Percentiles rank a stretch among this genome's conserved stretches.
Evolutionary conservation across 2,113 vertebrate species (phyloP).

Genomic region (Tor tambroides): DNA sequence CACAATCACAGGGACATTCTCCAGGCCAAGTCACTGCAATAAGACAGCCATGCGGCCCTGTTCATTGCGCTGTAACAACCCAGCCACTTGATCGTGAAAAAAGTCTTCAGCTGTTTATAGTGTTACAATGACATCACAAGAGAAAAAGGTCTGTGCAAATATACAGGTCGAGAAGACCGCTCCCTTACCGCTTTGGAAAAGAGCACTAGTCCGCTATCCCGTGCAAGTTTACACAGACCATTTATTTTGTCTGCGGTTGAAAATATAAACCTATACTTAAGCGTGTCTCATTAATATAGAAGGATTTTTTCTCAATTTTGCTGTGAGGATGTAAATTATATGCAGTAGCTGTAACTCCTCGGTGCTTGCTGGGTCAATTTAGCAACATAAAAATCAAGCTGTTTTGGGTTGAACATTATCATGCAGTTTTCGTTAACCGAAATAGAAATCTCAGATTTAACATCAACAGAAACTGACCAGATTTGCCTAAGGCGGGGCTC

Average conservation of each 20-base stretch:
- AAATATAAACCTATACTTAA: conserved; percentile 76
- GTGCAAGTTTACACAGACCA: conserved; percentile 63
- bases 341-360: not conserved
- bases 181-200: conserved; percentile 63
- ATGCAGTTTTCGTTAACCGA: not conserved
- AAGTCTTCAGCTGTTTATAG: conserved; percentile 70
- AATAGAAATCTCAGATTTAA: not conserved
- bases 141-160: conserved; percentile 69
- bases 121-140: conserved; percentile 72
- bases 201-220: conserved; percentile 54
- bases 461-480: not conserved
- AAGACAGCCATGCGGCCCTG: conserved; percentile 37
- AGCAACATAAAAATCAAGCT: not conserved
- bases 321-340: not conserved
- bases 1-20: conserved; percentile 14
- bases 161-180: conserved; percentile 60
- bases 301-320: conserved; percentile 55
- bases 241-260: conserved; percentile 74
- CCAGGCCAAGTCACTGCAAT: conserved; percentile 44
- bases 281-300: conserved; percentile 69
- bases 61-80: conserved; percentile 59
- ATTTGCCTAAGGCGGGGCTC: not conserved
- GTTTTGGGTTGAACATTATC: not conserved
- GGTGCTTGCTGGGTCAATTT: not conserved
- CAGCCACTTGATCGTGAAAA: conserved; percentile 48